Base-by-base conservation (phyloP, 2,113 vertebrate species). In the Pleuronectes platessa region DNA sequence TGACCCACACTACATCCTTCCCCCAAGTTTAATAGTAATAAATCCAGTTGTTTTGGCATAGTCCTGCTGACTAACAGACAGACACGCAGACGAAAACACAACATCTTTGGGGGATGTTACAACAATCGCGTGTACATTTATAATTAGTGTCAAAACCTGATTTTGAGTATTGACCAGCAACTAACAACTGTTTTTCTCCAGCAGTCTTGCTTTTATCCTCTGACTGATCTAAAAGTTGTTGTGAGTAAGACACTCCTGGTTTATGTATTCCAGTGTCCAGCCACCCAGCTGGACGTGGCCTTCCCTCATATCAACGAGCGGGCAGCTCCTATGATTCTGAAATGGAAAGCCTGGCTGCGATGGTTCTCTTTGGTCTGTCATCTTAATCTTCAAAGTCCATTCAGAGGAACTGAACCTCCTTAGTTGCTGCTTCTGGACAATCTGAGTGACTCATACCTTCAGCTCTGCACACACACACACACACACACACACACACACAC, bases 311-410 rank as follows among this genome's bases (percentile, higher is more conserved):
- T 85, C 85, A 72, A 61, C 3, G 8, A 76, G 26, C 26, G n/a
- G 76, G 14, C 65, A n/a, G 68, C 56, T 78, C 0, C 21, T 85
- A 88, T 88, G 76, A 84, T 80, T 86, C 60, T 70, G 60, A 84
- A 82, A 87, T 84, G 83, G 86, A 89, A 88, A 83, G 71, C 82
- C 68, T 79, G 86, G 26, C 61, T 72, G 59, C 9, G 15, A 62
- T 74, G 27, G 47, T 17, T 82, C 80, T 72, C 73, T 90, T 87
- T 84, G 76, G 62, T 89, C 85, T 90, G 78, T 90, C 83, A 80
- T 70, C 71, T 51, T 92, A 90, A 91, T 91, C 92, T 89, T 89
- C 89, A 93, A 91, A 92, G 89, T 74, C 55, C 40, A 51, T 65
- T 68, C 24, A 47, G 47, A 82, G 59, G 73, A 83, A 68, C 63